phyloP scores from a whole-genome alignment of 1,140 invertebrate genomes.

The Cataglyphis hispanica region DNA sequence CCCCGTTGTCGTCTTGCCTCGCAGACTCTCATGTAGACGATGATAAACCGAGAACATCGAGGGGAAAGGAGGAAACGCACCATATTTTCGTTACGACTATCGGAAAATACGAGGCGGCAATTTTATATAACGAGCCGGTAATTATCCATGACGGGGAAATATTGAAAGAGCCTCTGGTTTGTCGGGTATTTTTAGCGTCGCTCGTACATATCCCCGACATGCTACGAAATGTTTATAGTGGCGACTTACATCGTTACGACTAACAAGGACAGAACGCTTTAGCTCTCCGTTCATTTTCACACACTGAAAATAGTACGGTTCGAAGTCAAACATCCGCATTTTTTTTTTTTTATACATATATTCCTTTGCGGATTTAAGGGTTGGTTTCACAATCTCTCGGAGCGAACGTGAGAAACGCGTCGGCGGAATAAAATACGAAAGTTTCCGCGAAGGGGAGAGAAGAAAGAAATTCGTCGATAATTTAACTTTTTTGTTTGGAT shows the following conservation, averaged over 20 bases:
- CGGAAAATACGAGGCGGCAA: conserved; percentile 16
- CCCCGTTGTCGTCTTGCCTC: background rate
- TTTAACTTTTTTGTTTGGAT: background rate
- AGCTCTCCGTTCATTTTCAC: background rate
- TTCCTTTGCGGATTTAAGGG: conserved; percentile 18
- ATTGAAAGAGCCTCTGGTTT: background rate
- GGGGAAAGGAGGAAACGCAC: background rate
- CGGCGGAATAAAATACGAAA: conserved; percentile 9
- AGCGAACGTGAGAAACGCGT: background rate
- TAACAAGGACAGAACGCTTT: conserved; percentile 6
- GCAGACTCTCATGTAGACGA: background rate
- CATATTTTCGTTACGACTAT: conserved; percentile 13
- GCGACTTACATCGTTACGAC: background rate
- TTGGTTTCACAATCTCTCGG: background rate
- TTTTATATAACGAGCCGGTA: conserved; percentile 48
- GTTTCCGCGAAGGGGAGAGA: no score
- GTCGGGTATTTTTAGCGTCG: conserved; percentile 34
- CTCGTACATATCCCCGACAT: background rate
- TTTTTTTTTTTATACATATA: background rate
- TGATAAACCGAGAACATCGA: background rate
- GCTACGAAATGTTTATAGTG: conserved; percentile 34
- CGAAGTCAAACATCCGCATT: background rate
- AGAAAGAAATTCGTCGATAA: background rate
- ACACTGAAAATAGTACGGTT: background rate
- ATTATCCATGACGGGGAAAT: conserved; percentile 42